Percentiles rank a stretch among this genome's conserved stretches.
phyloP scores from a whole-genome alignment of 92 coral and sea anemone genomes.

The Meandrina meandrites region DNA sequence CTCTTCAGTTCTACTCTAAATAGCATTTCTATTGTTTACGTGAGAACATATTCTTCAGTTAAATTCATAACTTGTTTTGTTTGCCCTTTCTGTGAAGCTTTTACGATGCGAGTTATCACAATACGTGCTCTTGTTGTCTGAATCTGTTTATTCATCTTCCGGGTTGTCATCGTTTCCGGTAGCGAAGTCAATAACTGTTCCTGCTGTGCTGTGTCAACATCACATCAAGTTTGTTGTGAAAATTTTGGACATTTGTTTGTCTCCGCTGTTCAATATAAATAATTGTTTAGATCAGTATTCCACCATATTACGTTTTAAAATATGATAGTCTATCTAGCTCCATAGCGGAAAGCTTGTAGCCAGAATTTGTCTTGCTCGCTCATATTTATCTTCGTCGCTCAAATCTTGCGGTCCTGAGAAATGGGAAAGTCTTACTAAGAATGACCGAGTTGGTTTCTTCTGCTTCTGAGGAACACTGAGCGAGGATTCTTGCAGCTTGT shows the following conservation, averaged over 20 bases:
- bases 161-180: not conserved
- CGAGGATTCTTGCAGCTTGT: not conserved
- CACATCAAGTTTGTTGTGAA: not conserved
- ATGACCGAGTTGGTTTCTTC: constrained; percentile 2
- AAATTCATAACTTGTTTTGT: not conserved
- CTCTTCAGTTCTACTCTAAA: too few species aligned
- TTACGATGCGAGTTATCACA: too few species aligned
- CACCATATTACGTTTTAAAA: not conserved
- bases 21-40: not conserved
- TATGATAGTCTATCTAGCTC: not conserved
- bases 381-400: too few species aligned
- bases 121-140: not conserved
- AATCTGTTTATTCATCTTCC: not conserved
- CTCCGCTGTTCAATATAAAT: not conserved
- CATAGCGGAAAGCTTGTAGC: constrained; percentile 27
- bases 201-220: not conserved
- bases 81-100: not conserved
- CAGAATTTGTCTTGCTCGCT: constrained; percentile 18
- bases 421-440: constrained; percentile 1
- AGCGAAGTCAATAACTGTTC: not conserved
- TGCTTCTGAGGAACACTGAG: not conserved
- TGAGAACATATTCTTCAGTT: too few species aligned
- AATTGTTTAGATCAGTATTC: not conserved
- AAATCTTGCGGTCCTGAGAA: constrained; percentile 26
- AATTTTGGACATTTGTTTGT: too few species aligned